A percentile compares a stretch with the other conserved stretches of the same genome.
These are phyloP conservation scores for Ormyrus thymus DNA, from an alignment of 2,888 invertebrate genomes.

Conservation along the genomic window DNA sequence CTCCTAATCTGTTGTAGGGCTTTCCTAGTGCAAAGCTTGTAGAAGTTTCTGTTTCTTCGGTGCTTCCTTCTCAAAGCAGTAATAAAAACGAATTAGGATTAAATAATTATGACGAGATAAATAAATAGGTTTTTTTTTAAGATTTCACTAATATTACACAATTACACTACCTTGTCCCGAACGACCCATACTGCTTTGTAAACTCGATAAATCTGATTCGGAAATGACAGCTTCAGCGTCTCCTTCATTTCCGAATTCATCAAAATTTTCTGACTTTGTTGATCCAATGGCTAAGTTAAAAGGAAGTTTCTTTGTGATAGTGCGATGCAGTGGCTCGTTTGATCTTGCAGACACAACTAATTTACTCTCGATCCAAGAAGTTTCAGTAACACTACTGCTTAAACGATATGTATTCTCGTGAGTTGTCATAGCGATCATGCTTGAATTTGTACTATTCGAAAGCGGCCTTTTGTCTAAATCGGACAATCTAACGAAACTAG, in stretches of 20 bases:
- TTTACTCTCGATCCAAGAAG: slow-evolving; percentile 81
- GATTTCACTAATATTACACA: too few relatives aligned
- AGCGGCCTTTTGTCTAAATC: slow-evolving; percentile 83
- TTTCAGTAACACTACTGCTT: slow-evolving; percentile 83
- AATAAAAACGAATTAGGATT: background rate
- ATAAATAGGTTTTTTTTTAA: background rate
- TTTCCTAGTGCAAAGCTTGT: slow-evolving; percentile 70
- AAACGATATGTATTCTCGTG: slow-evolving; percentile 76
- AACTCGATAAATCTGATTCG: slow-evolving; percentile 76
- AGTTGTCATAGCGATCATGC: slow-evolving; percentile 63
- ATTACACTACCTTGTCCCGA: slow-evolving; percentile 72
- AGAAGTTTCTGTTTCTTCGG: slow-evolving; percentile 76
- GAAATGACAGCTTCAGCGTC: slow-evolving; percentile 72
- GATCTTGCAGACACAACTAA: slow-evolving; percentile 79
- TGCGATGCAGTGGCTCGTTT: slow-evolving; percentile 75
- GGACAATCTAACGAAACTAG: slow-evolving; percentile 84
- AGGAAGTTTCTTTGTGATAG: slow-evolving; percentile 65
- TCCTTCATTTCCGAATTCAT: slow-evolving; percentile 60
- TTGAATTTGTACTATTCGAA: slow-evolving; percentile 72
- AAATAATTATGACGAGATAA: background rate
- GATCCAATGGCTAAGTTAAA: slow-evolving; percentile 1
- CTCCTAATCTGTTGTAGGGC: slow-evolving; percentile 80
- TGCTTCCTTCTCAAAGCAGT: slow-evolving; percentile 66
- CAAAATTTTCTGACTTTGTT: slow-evolving; percentile 67
- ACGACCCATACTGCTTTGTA: slow-evolving; percentile 77